Evolutionary conservation across 2,113 vertebrate species (phyloP), one percentile per base, ranked within the genome.

Genomic region (rabbit (Oryctolagus cuniculus)): DNA sequence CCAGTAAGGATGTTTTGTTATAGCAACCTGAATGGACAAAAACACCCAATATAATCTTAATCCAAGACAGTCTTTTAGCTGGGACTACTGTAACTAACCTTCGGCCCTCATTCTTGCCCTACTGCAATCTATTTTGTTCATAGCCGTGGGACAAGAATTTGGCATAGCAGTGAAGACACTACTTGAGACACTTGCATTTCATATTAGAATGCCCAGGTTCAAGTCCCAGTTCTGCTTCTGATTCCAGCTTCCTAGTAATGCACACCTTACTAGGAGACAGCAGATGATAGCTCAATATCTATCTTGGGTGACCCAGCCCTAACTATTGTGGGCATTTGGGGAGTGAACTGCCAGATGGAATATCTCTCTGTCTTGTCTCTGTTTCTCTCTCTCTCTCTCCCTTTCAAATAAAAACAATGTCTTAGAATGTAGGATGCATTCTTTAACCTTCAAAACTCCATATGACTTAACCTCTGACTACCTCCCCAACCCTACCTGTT

Each of bases 401-500:
- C 6, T 44, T 44, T 44, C 44, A 44, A 44, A 44, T 44, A 44
- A 44, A 44, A 44, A 44, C 6, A 44, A 8, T 34, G 15, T 90
- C 53, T 86, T 66, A 90, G 34, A 78, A 51, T 83, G 69, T 29
- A 88, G 2, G 79, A 49, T 27, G 66, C 66, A 53, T 25, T 75
- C 53, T 74, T 84, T 70, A 29, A 74, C 38, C 10, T 74, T 73
- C 16, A 84, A 31, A 83, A 64, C 49, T 8, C 53, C 31, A 77
- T 4, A 4, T 89, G 70, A n/a, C 22, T 85, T 90, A 78, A 24
- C 55, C 24, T 29, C 31, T 90, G 31, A 64, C 38, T 77, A 13
- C 10, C 16, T 93, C 36, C 91, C 90, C 87, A 93, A 27, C 6
- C 21, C 61, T 24, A 51, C 31, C 70, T 89, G 74, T 91, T 64